phyloP scores from a whole-genome alignment of 2,797 vertebrate genomes.

The Nyctalus aviator region DNA sequence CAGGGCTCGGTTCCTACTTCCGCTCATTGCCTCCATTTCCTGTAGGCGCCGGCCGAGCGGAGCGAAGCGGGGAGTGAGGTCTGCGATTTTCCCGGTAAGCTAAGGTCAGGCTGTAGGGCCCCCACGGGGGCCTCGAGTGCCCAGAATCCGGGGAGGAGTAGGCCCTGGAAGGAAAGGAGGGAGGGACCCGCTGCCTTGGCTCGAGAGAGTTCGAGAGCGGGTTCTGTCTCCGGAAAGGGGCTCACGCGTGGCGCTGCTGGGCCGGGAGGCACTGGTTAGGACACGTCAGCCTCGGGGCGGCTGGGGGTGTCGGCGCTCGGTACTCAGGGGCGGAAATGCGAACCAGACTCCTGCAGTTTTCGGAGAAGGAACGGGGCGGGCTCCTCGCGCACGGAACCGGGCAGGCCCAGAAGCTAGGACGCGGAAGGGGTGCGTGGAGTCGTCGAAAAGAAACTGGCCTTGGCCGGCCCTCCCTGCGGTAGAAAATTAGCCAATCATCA shows the following conservation, averaged over 20 bases:
- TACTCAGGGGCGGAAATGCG: not conserved
- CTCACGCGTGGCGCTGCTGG: not conserved
- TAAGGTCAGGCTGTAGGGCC: rapidly evolving
- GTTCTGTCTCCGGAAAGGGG: not conserved
- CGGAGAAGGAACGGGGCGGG: not conserved
- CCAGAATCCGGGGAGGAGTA: not conserved
- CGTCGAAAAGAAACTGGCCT: not conserved
- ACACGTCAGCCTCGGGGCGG: constrained; percentile 76
- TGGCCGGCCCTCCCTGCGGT: not conserved
- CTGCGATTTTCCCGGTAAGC: rapidly evolving
- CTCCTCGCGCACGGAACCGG: rapidly evolving
- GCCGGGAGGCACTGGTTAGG: not conserved
- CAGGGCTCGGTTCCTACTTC: constrained; percentile 65
- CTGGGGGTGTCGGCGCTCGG: not conserved
- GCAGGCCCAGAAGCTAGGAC: not conserved
- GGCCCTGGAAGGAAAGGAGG: not conserved
- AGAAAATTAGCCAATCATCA: not conserved
- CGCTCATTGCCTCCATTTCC: constrained; percentile 46
- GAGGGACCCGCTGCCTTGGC: not conserved
- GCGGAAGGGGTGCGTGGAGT: not conserved
- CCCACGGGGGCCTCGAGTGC: rapidly evolving
- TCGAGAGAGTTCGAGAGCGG: not conserved
- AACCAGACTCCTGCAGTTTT: not conserved
- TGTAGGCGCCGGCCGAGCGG: not conserved
- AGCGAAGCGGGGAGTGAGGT: rapidly evolving